Evolutionary conservation across 2,797 vertebrate species (phyloP).

Genomic region (Enteromius fasciolatus): DNA sequence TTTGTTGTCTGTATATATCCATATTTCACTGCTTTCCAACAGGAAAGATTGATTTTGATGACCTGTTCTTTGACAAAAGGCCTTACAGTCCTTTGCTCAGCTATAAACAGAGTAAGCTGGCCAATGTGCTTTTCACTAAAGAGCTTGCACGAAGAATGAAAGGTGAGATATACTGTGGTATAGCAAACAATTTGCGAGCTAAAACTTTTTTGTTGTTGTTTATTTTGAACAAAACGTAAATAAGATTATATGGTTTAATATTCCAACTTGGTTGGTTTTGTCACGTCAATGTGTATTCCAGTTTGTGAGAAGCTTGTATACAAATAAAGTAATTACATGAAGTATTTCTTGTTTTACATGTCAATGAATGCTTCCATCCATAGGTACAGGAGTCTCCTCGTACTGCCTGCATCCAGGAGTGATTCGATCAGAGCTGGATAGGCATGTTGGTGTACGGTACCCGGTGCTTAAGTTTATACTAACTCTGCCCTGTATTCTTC

Average conservation of each 20-base stretch:
- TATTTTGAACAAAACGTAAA: not conserved
- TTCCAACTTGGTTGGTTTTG: not conserved
- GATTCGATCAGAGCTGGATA: slow-evolving; percentile 70
- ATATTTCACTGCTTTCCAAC: slow-evolving; percentile 30
- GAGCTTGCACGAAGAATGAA: slow-evolving; percentile 68
- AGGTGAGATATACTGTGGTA: slow-evolving; percentile 63
- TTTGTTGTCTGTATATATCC: no score
- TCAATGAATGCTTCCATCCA: slow-evolving; percentile 8
- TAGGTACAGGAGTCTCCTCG: slow-evolving; percentile 71
- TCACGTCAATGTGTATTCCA: no score
- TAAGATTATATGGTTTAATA: not conserved
- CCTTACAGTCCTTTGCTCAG: slow-evolving; percentile 72
- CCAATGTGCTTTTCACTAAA: slow-evolving; percentile 77
- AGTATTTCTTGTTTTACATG: not conserved
- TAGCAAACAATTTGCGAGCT: not conserved
- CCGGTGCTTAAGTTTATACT: slow-evolving; percentile 70
- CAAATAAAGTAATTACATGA: not conserved
- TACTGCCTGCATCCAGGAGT: slow-evolving; percentile 79
- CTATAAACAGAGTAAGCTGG: slow-evolving; percentile 80
- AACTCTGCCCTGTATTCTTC: slow-evolving; percentile 65
- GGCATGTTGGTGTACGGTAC: slow-evolving; percentile 69
- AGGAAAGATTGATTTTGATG: slow-evolving; percentile 76
- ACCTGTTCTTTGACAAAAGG: slow-evolving; percentile 71
- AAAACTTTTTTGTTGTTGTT: not conserved
- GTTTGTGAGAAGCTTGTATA: not conserved